Conservation (phyloP, 2,113 vertebrate genomes). For the Syrrhaptes paradoxus region DNA sequence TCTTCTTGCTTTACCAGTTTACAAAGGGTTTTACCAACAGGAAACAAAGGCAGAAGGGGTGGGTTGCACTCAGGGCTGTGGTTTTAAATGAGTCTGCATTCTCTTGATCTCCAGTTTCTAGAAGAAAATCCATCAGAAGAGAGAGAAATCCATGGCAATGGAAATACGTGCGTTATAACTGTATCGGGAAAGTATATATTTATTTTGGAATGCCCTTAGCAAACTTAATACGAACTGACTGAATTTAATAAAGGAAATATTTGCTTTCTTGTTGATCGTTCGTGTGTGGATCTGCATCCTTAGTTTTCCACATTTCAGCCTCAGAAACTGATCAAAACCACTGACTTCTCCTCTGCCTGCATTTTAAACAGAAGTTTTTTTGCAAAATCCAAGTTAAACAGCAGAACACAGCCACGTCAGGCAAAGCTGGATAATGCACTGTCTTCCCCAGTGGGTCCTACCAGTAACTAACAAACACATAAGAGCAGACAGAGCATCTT, state of each 20-base stretch:
- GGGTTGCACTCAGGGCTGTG: not conserved
- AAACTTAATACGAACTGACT: not conserved
- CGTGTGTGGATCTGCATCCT: not conserved
- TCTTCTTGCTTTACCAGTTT: conserved; percentile 1
- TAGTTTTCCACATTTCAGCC: not conserved
- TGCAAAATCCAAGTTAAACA: not conserved
- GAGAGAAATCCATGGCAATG: not conserved
- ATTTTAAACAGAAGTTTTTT: not conserved
- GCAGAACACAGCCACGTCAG: not conserved
- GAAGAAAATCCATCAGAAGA: conserved; percentile 11
- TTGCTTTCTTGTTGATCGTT: not conserved
- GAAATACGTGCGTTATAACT: not conserved
- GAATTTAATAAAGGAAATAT: conserved; percentile 1
- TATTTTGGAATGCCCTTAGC: not conserved
- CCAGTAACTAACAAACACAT: not conserved
- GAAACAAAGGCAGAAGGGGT: not conserved
- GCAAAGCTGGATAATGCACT: not conserved
- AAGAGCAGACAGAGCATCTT: not conserved
- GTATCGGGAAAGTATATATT: not conserved
- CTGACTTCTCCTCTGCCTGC: not conserved
- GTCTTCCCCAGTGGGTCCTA: not conserved
- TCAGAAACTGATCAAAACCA: not conserved
- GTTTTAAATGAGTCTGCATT: conserved; percentile 9
- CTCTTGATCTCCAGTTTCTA: conserved; percentile 29
- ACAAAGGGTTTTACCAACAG: not conserved